These are phyloP conservation scores for Oreochromis niloticus DNA, from an alignment of 2,113 vertebrate species.

Conservation along the genomic window DNA sequence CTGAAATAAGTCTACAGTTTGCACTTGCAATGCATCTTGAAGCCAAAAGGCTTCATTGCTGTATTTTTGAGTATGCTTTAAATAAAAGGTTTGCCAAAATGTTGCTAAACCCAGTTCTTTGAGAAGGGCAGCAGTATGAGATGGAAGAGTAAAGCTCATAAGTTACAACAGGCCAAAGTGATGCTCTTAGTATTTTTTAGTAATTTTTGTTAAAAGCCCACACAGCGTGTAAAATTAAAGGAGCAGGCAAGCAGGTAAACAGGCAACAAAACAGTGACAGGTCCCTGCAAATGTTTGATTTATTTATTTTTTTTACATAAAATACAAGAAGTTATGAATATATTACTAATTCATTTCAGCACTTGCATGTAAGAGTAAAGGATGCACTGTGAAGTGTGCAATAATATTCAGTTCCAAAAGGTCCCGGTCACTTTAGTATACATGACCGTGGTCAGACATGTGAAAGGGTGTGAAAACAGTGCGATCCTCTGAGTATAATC, in stretches of 20 bases:
- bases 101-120: background rate
- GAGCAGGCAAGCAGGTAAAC: no score
- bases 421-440: background rate
- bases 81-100: background rate
- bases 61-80: background rate
- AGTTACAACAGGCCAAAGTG: background rate
- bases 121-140: background rate
- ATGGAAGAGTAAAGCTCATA: background rate
- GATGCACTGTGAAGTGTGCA: background rate
- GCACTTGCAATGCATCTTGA: background rate
- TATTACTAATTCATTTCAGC: background rate
- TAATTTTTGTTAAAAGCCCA: background rate
- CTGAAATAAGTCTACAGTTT: background rate
- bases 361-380: background rate
- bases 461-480: slow-evolving; percentile 23
- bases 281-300: background rate
- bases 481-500: slow-evolving; percentile 10
- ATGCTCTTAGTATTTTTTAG: background rate
- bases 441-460: background rate
- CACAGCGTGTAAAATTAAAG: background rate
- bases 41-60: background rate
- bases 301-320: background rate
- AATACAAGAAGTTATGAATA: background rate
- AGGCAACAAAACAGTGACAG: background rate
- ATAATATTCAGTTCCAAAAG: background rate